Evolutionary conservation across 2,113 vertebrate species (phyloP).

Genomic region (Kryptolebias marmoratus): DNA sequence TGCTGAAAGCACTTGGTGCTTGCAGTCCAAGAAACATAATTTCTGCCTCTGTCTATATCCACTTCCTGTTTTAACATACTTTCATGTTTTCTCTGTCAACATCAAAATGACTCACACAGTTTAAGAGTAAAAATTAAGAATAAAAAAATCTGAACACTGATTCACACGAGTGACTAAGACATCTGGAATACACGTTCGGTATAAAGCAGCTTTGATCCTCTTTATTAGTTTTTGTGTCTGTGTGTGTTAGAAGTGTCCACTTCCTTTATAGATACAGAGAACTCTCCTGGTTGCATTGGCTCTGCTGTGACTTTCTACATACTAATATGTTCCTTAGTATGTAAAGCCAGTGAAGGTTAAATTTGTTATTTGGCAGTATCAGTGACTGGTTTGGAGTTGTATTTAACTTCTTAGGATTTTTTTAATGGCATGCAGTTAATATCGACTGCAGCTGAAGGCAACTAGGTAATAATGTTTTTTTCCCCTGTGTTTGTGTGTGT

Average conservation of each 20-base stretch:
- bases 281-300: constrained; percentile 61
- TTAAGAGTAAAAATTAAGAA: constrained; percentile 47
- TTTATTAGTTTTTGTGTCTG: not conserved
- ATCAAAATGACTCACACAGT: constrained; percentile 65
- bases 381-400: too few relatives aligned
- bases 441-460: too few relatives aligned
- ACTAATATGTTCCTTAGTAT: too few relatives aligned
- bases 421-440: too few relatives aligned
- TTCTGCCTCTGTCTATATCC: constrained; percentile 46
- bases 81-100: constrained; percentile 56
- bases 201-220: constrained; percentile 44
- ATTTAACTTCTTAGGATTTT: too few relatives aligned
- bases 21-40: constrained; percentile 45
- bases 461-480: too few relatives aligned
- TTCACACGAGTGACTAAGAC: constrained; percentile 76
- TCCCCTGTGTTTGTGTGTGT: too few relatives aligned
- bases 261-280: constrained; percentile 56
- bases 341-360: too few relatives aligned
- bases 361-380: too few relatives aligned
- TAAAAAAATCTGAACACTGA: constrained; percentile 59
- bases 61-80: constrained; percentile 70
- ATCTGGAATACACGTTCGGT: constrained; percentile 71
- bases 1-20: constrained; percentile 34
- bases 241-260: constrained; percentile 9
- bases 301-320: too few relatives aligned